Evolutionary conservation across 1,140 invertebrate genomes (phyloP).

Genomic region (Orchesella cincta): DNA sequence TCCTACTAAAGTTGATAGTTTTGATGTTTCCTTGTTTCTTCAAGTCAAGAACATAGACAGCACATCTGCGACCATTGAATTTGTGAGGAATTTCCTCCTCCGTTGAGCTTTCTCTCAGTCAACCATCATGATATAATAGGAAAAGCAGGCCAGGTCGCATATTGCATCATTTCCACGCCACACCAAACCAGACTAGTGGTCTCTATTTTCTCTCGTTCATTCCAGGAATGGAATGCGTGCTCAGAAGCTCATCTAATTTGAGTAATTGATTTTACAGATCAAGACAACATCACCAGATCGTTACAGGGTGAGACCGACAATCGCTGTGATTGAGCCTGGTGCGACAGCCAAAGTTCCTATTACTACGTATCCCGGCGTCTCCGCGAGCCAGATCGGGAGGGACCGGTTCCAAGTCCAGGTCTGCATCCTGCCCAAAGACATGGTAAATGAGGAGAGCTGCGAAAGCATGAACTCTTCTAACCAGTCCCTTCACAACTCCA

Average conservation of each 20-base stretch:
- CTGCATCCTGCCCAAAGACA: conserved; percentile 30
- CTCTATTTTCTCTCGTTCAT: too few species aligned
- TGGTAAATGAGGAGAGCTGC: conserved; percentile 27
- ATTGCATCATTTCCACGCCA: too few species aligned
- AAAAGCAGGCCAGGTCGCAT: too few species aligned
- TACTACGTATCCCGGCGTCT: conserved; percentile 34
- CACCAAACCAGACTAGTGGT: too few species aligned
- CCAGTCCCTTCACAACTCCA: conserved; percentile 5
- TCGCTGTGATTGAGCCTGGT: conserved; percentile 69
- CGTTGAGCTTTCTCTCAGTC: too few species aligned
- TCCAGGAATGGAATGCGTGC: too few species aligned
- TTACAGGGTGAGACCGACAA: conserved; percentile 83
- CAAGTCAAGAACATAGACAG: too few species aligned
- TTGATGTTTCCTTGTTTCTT: too few species aligned
- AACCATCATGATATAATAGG: too few species aligned
- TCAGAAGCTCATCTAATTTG: conserved; percentile 9
- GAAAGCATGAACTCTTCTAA: neutral
- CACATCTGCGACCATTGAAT: too few species aligned
- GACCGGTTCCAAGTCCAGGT: conserved; percentile 50
- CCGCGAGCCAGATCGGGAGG: conserved; percentile 20
- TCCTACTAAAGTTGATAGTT: too few species aligned
- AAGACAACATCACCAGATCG: conserved; percentile 84
- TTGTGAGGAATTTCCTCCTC: too few species aligned
- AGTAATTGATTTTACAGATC: conserved; percentile 60
- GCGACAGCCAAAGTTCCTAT: conserved; percentile 48